These are phyloP conservation scores for Eonycteris spelaea DNA, from an alignment of 2,113 vertebrate genomes.

Conservation along the genomic window DNA sequence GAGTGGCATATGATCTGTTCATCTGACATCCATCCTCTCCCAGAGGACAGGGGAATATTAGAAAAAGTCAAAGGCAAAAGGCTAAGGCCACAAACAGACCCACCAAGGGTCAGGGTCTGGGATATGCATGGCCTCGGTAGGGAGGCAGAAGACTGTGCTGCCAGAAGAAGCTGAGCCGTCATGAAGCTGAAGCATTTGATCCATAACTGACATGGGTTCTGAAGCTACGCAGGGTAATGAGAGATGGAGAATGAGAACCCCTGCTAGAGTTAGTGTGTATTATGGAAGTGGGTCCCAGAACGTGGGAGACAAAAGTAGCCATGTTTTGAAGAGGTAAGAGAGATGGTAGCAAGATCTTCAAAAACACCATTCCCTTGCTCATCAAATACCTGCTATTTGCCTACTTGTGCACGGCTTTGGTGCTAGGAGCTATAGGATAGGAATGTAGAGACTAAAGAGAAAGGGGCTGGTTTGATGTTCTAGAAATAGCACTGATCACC, in stretches of 20 bases:
- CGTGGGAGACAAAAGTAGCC: neutral
- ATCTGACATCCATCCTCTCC: neutral
- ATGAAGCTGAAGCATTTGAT: neutral
- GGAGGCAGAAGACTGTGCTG: neutral
- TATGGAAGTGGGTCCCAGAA: neutral
- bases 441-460: neutral
- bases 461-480: neutral
- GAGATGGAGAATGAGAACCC: neutral
- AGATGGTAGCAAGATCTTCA: neutral
- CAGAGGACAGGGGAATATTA: neutral
- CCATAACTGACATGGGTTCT: neutral
- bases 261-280: neutral
- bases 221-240: neutral
- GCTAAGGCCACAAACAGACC: neutral
- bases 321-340: neutral
- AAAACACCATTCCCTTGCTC: neutral
- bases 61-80: neutral
- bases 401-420: neutral
- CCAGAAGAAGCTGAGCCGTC: neutral
- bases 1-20: neutral
- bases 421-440: neutral
- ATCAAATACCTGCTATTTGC: neutral
- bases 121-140: neutral
- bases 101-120: neutral
- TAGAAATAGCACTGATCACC: neutral